Evolutionary conservation across 2,888 invertebrate genomes (phyloP), one percentile per base, ranked within the genome.

Genomic region (Pantelozetes paolii): DNA sequence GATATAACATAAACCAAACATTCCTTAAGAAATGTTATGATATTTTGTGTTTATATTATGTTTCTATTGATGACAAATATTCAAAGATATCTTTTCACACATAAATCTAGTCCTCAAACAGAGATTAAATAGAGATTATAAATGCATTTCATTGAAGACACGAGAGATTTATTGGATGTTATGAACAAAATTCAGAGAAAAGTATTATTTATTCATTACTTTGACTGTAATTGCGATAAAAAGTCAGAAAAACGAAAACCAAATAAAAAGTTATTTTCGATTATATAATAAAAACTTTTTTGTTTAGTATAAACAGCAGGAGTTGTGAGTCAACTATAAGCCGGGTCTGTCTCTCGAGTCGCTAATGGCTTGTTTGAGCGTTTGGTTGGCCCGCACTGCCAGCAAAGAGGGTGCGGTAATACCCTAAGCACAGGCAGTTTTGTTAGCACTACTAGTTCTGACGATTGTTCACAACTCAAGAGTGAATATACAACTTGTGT

Each of bases 261-360:
- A 9, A 20, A 54, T 13, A 2, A 20, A 23, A n/a, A n/a, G n/a
- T n/a, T n/a, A n/a, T n/a, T n/a, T n/a, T n/a, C n/a, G n/a, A n/a
- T n/a, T n/a, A n/a, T n/a, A 54, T 54, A 26, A 54, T 54, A 54
- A 54, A 26, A 54, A 54, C 23, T 54, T 13, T 54, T 54, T 23
- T 54, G 28, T 26, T 54, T 45, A 15, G 28, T 54, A 15, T 11
- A 15, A 50, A 54, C 54, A 54, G 54, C 54, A 20, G 54, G 54
- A 9, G 54, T 15, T 8, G 9, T 20, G 54, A 20, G 54, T 54
- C 20, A n/a, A 15, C 15, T 54, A 2, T 23, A 54, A 26, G 23
- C 23, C 23, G 54, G 54, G 54, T 6, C 23, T 54, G 54, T 23
- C 54, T 45, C 45, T 45, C 23, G 28, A 54, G 54, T 54, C 54